Base-by-base conservation (phyloP, 2,797 vertebrate genomes). In the Danio tinwini region DNA sequence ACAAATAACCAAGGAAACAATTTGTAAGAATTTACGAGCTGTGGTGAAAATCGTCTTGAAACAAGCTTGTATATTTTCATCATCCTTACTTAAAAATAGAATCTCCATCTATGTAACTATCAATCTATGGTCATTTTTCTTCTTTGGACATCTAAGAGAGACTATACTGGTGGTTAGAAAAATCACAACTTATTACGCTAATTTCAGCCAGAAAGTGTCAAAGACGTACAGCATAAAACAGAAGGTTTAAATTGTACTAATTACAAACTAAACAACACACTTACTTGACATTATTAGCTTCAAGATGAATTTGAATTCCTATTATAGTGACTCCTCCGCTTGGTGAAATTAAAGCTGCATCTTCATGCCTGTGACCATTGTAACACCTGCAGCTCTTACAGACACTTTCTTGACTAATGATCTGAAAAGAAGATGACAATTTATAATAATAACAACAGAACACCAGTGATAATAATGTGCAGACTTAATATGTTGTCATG, bases 21-120 rank as follows among this genome's bases (percentile, higher is more conserved):
- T 76, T 76, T 67, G 74, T 76, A 47, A 45, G 74, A 76, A 56
- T 64, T 55, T 67, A 76, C 62, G 19, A 56, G 62, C 74, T 9
- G 12, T 4, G 42, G 12, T 50, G 61, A 75, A 53, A 59, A 61
- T 49, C 16, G 16, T 47, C 16, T 61, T 7, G 37, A 50, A 40
- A 47, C 45, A 29, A 50, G 73, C 11, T 17, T 75, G 55, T 45
- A 19, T 56, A 19, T 74, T 40, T 74, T 40, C 11, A 62, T 52
- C 12, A 1, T 7, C n/a, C 52, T 10, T n/a, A n/a, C 52, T 5
- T 29, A 3, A 29, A 29, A 29, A 9, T 53, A 14, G 3, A 17
- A n/a, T n/a, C 4, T 52, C 49, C 1, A 6, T 50, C 49, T 1
- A 6, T 50, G 13, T 5, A 50, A 14, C 49, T 5, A 14, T 13